Conservation (phyloP, 2,888 invertebrate genomes). For the Phragmatobia fuliginosa region DNA sequence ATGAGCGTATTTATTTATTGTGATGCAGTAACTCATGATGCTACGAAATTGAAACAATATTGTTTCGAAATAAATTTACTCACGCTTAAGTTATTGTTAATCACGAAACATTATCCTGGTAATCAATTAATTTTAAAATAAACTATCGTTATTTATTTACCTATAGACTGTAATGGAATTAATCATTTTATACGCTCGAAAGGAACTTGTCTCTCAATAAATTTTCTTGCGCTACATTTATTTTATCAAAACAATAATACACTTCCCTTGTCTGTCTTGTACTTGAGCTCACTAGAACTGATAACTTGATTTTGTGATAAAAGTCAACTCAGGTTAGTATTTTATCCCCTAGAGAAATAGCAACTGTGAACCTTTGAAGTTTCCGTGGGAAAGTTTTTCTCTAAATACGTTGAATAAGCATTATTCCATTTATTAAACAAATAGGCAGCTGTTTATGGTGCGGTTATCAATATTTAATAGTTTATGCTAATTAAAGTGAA, state of each 20-base stretch:
- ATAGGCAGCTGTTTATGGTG: background rate
- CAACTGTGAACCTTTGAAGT: conserved; percentile 24
- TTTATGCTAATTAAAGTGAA: background rate
- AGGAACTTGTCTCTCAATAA: background rate
- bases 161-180: background rate
- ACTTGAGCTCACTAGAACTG: conserved; percentile 39
- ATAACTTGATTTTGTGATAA: conserved; percentile 46
- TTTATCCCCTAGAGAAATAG: conserved; percentile 42
- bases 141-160: background rate
- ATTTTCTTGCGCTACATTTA: conserved; percentile 16
- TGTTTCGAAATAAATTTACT: background rate
- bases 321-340: conserved; percentile 39
- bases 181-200: background rate
- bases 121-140: background rate
- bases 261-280: conserved; percentile 22
- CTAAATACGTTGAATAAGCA: conserved; percentile 25
- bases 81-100: background rate
- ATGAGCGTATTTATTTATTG: background rate
- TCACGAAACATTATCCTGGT: background rate
- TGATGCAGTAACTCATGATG: background rate
- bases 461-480: background rate
- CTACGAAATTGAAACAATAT: background rate
- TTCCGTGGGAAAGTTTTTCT: conserved; percentile 34
- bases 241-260: conserved; percentile 16
- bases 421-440: background rate